Conservation (phyloP, 2,113 vertebrate genomes). For the Hipposideros armiger region DNA sequence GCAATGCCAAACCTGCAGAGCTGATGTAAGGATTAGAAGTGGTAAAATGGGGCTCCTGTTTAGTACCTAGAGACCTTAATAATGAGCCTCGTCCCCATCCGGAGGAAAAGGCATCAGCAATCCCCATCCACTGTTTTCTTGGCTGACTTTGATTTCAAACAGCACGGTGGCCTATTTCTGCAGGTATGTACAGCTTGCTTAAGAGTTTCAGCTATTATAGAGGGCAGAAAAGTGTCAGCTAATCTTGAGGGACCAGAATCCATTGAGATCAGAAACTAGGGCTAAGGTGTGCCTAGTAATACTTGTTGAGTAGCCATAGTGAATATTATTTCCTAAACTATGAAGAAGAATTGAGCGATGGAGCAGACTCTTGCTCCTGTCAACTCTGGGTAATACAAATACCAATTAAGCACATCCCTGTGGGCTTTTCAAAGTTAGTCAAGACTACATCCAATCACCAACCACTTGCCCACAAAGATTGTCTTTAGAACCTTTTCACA, state of each 20-base stretch:
- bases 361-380: neutral
- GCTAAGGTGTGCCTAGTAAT: slow-evolving; percentile 28
- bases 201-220: slow-evolving; percentile 40
- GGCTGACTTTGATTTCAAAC: neutral
- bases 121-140: neutral
- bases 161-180: slow-evolving; percentile 21
- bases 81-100: neutral
- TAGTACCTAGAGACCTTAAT: neutral
- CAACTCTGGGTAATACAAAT: neutral
- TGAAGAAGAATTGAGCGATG: neutral
- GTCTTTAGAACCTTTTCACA: neutral
- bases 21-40: neutral
- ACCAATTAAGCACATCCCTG: neutral
- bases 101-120: neutral
- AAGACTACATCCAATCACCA: neutral
- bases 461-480: neutral
- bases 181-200: neutral
- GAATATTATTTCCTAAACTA: neutral
- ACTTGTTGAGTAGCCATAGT: neutral
- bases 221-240: neutral
- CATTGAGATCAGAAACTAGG: slow-evolving; percentile 31
- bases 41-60: neutral
- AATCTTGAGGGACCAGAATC: slow-evolving; percentile 51
- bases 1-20: neutral
- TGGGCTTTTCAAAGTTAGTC: neutral